These are phyloP conservation scores for Diaphora mendica DNA, from an alignment of 2,888 invertebrate species.

Conservation along the genomic window DNA sequence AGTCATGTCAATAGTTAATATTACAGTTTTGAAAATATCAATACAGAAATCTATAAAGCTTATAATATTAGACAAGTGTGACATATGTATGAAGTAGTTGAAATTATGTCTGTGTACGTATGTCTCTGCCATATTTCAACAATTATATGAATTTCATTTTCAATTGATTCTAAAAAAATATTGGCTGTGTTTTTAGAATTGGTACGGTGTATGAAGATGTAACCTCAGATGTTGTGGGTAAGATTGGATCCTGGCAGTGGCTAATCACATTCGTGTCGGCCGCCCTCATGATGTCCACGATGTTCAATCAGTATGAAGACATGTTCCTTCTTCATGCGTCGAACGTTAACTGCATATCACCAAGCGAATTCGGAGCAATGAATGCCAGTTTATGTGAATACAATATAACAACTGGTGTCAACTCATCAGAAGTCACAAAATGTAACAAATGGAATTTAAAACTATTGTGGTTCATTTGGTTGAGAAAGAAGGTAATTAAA, in stretches of 20 bases:
- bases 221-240: constrained; percentile 76
- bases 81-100: constrained; percentile 16
- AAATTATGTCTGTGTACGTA: constrained; percentile 59
- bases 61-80: constrained; percentile 19
- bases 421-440: constrained; percentile 57
- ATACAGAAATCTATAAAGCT: constrained; percentile 43
- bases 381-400: constrained; percentile 69
- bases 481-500: constrained; percentile 68
- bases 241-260: constrained; percentile 80
- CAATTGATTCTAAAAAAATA: background rate
- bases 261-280: constrained; percentile 71
- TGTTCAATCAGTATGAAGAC: constrained; percentile 75
- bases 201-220: constrained; percentile 80
- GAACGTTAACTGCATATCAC: constrained; percentile 61
- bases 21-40: background rate
- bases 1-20: background rate
- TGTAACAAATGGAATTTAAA: constrained; percentile 73
- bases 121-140: background rate
- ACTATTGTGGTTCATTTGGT: constrained; percentile 72
- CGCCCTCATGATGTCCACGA: constrained; percentile 61
- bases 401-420: constrained; percentile 49
- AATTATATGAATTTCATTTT: background rate
- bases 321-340: constrained; percentile 68
- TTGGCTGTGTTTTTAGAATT: constrained; percentile 64
- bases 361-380: constrained; percentile 49